A percentile compares a stretch with the other conserved stretches of the same genome.
Evolutionary conservation across 2,888 invertebrate genomes (phyloP).

Genomic region (Cantharis flavilabris): DNA sequence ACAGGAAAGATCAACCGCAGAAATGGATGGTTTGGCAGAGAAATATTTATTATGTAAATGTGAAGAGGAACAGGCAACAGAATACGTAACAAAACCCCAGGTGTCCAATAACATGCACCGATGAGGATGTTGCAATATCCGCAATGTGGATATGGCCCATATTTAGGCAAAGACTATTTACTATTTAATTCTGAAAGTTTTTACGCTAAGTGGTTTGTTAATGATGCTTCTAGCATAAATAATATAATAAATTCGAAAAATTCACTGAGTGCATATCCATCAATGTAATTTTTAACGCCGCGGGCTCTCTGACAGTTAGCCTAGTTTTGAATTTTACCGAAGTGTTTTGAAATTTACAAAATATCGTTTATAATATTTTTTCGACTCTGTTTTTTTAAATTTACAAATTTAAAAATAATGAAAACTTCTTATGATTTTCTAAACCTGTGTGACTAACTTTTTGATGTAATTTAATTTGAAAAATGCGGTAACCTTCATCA

Average conservation of each 20-base stretch:
- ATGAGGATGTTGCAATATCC: too few relatives aligned
- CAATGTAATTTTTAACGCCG: not conserved
- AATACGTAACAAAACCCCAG: too few relatives aligned
- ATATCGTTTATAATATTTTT: too few relatives aligned
- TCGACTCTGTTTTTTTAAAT: too few relatives aligned
- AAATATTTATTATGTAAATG: too few relatives aligned
- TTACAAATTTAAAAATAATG: too few relatives aligned
- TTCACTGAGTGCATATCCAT: not conserved
- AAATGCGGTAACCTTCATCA: slow-evolving; percentile 1
- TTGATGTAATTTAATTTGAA: not conserved
- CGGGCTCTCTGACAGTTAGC: not conserved
- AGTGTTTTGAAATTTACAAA: not conserved
- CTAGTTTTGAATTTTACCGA: not conserved
- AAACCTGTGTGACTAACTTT: not conserved
- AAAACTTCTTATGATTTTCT: not conserved
- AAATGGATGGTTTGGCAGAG: too few relatives aligned
- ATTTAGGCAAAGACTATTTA: not conserved
- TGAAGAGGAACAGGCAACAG: too few relatives aligned
- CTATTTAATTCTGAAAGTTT: not conserved
- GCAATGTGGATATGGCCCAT: too few relatives aligned
- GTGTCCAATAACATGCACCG: too few relatives aligned
- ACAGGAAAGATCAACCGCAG: too few relatives aligned
- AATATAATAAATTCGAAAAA: not conserved
- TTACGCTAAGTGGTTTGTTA: not conserved
- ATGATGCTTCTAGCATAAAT: not conserved